Conservation (phyloP, 1,140 invertebrate species). For the Nasonia giraulti region DNA sequence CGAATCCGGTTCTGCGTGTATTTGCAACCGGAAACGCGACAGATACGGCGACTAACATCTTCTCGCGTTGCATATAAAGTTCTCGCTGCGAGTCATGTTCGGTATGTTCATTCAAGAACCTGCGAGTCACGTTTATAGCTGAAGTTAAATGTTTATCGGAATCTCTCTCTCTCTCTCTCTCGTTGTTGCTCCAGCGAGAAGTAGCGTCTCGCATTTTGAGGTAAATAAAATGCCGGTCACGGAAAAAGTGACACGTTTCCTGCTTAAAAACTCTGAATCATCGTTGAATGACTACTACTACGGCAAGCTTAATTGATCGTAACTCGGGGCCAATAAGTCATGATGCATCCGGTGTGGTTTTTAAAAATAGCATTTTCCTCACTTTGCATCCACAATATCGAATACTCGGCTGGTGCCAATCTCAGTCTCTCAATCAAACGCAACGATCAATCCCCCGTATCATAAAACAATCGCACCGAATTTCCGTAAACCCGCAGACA, state of each 20-base stretch:
- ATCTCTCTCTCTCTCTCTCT: too few relatives aligned
- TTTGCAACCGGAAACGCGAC: background rate
- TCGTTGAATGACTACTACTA: slow-evolving; percentile 8
- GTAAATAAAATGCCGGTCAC: slow-evolving; percentile 10
- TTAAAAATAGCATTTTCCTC: background rate
- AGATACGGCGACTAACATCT: background rate
- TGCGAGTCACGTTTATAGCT: too few relatives aligned
- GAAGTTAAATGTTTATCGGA: too few relatives aligned
- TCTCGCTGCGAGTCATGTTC: background rate
- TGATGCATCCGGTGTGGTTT: background rate
- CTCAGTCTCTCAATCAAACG: too few relatives aligned
- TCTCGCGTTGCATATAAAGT: background rate
- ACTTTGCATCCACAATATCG: background rate
- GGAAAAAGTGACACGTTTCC: background rate
- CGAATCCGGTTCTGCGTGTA: background rate
- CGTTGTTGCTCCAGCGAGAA: background rate
- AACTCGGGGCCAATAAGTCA: background rate
- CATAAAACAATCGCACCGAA: background rate
- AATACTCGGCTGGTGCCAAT: too few relatives aligned
- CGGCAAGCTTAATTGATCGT: slow-evolving; percentile 32
- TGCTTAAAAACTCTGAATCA: slow-evolving; percentile 45
- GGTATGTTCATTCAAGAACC: background rate
- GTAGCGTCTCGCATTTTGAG: background rate
- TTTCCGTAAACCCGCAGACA: background rate
- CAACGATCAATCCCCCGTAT: too few relatives aligned